Base-by-base conservation (phyloP, 2,888 invertebrate species). In the Dendrolimus houi region DNA sequence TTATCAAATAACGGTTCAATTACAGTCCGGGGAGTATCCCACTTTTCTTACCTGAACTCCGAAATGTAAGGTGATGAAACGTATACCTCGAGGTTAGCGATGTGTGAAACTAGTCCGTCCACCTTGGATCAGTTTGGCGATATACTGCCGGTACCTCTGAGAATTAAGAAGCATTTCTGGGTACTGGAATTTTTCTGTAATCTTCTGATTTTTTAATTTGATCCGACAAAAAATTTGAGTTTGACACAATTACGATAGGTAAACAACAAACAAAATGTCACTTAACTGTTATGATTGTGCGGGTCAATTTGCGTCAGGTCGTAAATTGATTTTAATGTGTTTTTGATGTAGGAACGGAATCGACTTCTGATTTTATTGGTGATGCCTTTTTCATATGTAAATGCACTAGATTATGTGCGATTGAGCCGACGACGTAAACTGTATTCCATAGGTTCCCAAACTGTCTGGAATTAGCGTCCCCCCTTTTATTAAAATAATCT, bases 271-370 rank as follows among this genome's bases (percentile, higher is more conserved):
- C 9, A 47, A 6, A 47, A 47, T 47, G 47, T 47, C 47, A 3
- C 9, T 47, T 47, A 9, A 12, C 75, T 76, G 77, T 78, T 77
- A 74, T 75, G 77, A 76, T 70, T 60, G 64, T 62, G 60, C 59
- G 72, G 74, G 72, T 72, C 73, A 81, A 81, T 81, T 74, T 76
- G 70, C 72, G 70, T 65, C 64, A 63, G 77, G 74, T 79, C 85
- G 74, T 85, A 86, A 86, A 87, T 87, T 84, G 86, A 86, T 82
- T 86, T 85, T 87, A 78, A 87, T 85, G 77, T 75, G 73, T 69
- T 76, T 87, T 87, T 87, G 85, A 87, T 77, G 79, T 62, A 72
- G 69, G 68, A 70, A 71, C 69, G 71, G 72, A 85, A 88, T 87
- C 83, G 87, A 87, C 82, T 82, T 83, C 76, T 72, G 75, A 81